Evolutionary conservation across 2,113 vertebrate genomes (phyloP).

Genomic region (Hemiscyllium ocellatum): DNA sequence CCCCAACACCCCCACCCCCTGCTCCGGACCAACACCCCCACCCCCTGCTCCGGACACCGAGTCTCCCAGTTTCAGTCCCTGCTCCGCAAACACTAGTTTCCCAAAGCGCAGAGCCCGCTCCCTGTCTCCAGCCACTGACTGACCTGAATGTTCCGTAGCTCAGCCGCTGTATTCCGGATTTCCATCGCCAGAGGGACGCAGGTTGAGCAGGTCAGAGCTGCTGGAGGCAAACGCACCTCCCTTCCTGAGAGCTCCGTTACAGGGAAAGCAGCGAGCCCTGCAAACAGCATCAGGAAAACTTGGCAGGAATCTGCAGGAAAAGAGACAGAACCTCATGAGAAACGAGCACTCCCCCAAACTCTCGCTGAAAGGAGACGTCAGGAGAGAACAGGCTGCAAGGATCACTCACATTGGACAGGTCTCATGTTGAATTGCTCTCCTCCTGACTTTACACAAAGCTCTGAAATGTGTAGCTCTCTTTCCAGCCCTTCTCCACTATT

Average conservation of each 20-base stretch:
- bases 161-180: slow-evolving; percentile 40
- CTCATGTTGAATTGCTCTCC: not conserved
- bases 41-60: no score
- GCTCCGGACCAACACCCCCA: no score
- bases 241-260: slow-evolving; percentile 41
- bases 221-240: not conserved
- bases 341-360: not conserved
- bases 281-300: not conserved
- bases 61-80: no score
- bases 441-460: not conserved
- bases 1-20: no score
- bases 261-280: slow-evolving; percentile 12
- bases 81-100: no score
- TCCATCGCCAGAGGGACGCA: slow-evolving; percentile 39
- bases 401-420: not conserved
- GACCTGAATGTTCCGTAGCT: slow-evolving; percentile 39
- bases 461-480: not conserved
- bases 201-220: slow-evolving; percentile 13
- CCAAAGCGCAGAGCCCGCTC: no score
- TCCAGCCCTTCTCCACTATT: not conserved
- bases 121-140: not conserved
- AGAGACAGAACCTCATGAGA: not conserved
- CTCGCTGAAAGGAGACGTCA: not conserved
- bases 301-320: slow-evolving; percentile 20
- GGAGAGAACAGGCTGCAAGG: not conserved